Percentiles rank a stretch among this genome's conserved stretches.
Conservation (phyloP, 2,888 invertebrate species). For the Cremastinae sp. region DNA sequence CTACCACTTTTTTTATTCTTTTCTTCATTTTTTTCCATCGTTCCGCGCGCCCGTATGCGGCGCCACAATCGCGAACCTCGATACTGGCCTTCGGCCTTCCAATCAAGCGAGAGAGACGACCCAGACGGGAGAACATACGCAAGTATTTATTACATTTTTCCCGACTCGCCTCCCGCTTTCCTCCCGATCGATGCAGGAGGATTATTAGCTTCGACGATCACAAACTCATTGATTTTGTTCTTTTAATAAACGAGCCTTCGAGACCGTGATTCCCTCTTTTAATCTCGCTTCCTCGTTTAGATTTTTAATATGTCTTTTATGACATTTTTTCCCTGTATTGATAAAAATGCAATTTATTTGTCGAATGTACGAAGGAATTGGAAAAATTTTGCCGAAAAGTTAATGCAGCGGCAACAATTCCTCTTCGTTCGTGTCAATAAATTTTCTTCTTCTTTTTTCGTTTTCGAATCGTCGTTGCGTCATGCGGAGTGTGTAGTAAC, state of each 20-base stretch:
- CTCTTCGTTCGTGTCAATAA: conserved; percentile 16
- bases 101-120: conserved; percentile 32
- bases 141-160: no score
- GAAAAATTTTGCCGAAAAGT: no score
- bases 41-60: conserved; percentile 7
- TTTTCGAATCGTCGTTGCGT: conserved; percentile 16
- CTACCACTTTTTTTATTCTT: no score
- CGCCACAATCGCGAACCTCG: conserved; percentile 42
- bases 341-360: no score
- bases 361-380: no score
- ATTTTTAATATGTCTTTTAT: background rate
- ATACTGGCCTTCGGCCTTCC: conserved; percentile 53
- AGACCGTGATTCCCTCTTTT: background rate
- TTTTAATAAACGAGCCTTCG: background rate
- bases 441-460: conserved; percentile 33
- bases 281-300: background rate
- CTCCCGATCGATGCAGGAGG: conserved; percentile 15
- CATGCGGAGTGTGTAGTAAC: conserved; percentile 33
- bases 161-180: background rate
- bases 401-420: background rate
- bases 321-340: background rate
- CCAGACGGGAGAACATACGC: conserved; percentile 9
- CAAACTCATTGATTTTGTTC: conserved; percentile 19
- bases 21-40: no score
- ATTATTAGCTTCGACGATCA: conserved; percentile 12